Conservation (phyloP, 2,888 invertebrate species). For the Dromius quadrimaculatus region DNA sequence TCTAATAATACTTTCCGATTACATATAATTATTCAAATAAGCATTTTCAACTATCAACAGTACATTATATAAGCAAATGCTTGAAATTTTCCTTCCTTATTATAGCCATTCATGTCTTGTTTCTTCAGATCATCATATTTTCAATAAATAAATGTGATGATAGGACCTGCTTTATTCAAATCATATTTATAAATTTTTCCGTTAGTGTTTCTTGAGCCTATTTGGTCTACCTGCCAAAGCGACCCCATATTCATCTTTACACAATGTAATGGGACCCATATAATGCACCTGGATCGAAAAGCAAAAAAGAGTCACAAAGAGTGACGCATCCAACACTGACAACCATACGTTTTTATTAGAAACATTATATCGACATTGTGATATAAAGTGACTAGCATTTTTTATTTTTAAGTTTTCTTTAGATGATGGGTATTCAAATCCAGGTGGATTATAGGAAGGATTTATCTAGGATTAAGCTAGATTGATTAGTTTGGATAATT, state of each 20-base stretch:
- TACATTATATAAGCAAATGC: no score
- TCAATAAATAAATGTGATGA: no score
- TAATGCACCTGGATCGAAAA: constrained; percentile 6
- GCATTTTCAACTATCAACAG: no score
- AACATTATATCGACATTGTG: constrained; percentile 26
- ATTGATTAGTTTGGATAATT: constrained; percentile 18
- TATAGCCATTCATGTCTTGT: no score
- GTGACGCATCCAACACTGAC: constrained; percentile 7
- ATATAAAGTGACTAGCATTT: constrained; percentile 20
- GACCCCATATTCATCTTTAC: not conserved
- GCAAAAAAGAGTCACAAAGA: constrained; percentile 22
- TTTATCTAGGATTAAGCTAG: not conserved
- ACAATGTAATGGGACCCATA: constrained; percentile 9
- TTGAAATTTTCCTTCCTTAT: no score
- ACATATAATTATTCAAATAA: no score
- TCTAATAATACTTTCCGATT: no score
- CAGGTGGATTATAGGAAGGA: not conserved
- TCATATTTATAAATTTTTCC: no score
- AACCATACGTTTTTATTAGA: constrained; percentile 22
- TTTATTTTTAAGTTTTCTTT: constrained; percentile 21
- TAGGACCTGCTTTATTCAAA: no score
- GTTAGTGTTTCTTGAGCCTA: not conserved
- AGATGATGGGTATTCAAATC: not conserved
- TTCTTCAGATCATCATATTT: no score
- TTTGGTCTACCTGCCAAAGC: constrained; percentile 7